Base-by-base conservation (phyloP, 1,140 invertebrate species). In the Meloidogyne chitwoodi region DNA sequence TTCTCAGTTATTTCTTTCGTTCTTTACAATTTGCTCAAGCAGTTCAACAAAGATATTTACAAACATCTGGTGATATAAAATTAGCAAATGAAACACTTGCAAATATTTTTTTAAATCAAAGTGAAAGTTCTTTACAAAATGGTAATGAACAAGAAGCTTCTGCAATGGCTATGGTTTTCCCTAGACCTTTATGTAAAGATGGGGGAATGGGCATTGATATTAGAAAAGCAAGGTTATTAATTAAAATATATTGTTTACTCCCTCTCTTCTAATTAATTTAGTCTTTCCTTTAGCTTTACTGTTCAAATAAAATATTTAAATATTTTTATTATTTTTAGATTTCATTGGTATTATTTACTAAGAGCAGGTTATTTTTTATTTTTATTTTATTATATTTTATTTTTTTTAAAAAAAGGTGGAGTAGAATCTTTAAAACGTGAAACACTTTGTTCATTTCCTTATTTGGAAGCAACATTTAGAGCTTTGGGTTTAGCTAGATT, bases 281-380 rank as follows among this genome's bases (percentile, higher is more conserved):
- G n/a, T 29, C 16, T 65, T 48, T 19, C 8, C 8, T 16, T 61
- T 26, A 11, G 10, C 4, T n/a, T 19, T 27, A 19, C 5, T 12
- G 8, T 14, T 22, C 16, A 26, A 77, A 6, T 77, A 16, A 67
- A 19, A 80, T 79, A 62, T 63, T 77, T 1, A 68, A 68, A 26
- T 64, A 44, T 3, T 56, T 61, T 66, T 81, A 68, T 77, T 67
- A 68, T 77, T 67, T 48, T 86, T 8, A 77, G 84, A 8, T 80
- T 75, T 75, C 75, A 84, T 24, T 86, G 84, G 84, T 86, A 84
- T 77, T 84, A 87, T 79, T 70, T 85, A 19, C 77, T 86, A 22
- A 83, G 86, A 56, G 76, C 84, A 44, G 83, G 83, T 87, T n/a
- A n/a, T 11, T 63, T 80, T 76, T 62, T n/a, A 72, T 31, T 31